Evolutionary conservation across 2,888 invertebrate genomes (phyloP).

Genomic region (Drosophila ustulata): DNA sequence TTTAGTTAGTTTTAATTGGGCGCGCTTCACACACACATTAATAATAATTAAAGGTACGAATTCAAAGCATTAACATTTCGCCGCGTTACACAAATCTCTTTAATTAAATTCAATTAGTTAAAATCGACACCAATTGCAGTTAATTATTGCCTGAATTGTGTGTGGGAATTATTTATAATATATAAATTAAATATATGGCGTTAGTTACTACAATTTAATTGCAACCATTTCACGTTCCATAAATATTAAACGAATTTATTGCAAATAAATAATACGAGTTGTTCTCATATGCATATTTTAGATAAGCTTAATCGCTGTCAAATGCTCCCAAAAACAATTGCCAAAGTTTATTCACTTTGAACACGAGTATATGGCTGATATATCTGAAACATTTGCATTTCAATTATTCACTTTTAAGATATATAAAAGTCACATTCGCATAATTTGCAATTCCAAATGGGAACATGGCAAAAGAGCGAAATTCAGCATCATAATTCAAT

Average conservation of each 20-base stretch:
- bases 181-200: background rate
- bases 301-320: constrained; percentile 10
- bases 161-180: constrained; percentile 6
- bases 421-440: constrained; percentile 1
- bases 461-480: constrained; percentile 6
- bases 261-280: constrained; percentile 15
- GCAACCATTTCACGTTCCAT: background rate
- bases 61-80: constrained; percentile 22
- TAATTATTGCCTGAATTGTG: constrained; percentile 19
- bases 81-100: constrained; percentile 37
- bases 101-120: constrained; percentile 55
- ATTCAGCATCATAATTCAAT: constrained; percentile 25
- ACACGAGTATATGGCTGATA: background rate
- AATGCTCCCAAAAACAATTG: constrained; percentile 2
- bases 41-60: constrained; percentile 47
- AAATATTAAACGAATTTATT: constrained; percentile 7
- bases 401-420: constrained; percentile 34
- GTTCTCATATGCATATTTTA: constrained; percentile 17
- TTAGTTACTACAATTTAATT: constrained; percentile 17
- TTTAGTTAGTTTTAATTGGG: constrained; percentile 38
- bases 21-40: constrained; percentile 46
- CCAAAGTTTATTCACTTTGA: constrained; percentile 48
- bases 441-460: constrained; percentile 27
- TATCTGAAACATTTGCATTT: constrained; percentile 26
- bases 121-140: constrained; percentile 40